phyloP scores from a whole-genome alignment of 2,797 vertebrate genomes.

The Steatocranus sp. region DNA sequence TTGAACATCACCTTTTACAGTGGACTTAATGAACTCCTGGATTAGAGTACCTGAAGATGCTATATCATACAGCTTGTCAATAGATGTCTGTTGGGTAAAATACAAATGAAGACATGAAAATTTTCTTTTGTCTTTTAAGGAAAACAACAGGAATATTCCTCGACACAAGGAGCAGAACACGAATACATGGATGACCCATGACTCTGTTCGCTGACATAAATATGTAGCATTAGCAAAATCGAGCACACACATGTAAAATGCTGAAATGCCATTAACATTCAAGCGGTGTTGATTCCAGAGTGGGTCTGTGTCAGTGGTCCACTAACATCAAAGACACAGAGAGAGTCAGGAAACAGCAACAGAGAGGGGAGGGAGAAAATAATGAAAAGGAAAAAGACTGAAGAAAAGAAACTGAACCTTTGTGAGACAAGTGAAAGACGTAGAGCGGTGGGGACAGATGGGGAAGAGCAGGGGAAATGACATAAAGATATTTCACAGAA shows the following conservation, averaged over 20 bases:
- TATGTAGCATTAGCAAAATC: background rate
- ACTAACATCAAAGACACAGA: conserved; percentile 52
- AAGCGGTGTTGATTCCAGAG: conserved; percentile 27
- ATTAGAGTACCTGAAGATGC: background rate
- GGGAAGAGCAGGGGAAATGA: background rate
- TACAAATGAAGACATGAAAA: background rate
- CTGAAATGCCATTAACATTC: conserved; percentile 46
- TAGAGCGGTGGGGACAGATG: background rate
- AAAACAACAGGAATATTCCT: background rate
- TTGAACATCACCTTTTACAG: background rate
- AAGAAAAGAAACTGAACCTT: conserved; percentile 27
- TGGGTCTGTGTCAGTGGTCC: conserved; percentile 33
- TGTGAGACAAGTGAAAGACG: background rate
- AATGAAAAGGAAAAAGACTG: background rate
- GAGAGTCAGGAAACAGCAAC: background rate
- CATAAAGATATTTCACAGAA: conserved; percentile 39
- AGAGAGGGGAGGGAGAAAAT: background rate
- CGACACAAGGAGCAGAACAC: background rate
- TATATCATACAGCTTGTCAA: background rate
- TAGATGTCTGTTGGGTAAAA: background rate
- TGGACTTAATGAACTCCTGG: background rate
- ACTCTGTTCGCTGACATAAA: background rate
- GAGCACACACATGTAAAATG: background rate
- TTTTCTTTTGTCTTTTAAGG: background rate
- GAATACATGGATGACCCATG: background rate